Base-by-base conservation (phyloP, 1,140 invertebrate genomes). In the Diachasmimorpha longicaudata region DNA sequence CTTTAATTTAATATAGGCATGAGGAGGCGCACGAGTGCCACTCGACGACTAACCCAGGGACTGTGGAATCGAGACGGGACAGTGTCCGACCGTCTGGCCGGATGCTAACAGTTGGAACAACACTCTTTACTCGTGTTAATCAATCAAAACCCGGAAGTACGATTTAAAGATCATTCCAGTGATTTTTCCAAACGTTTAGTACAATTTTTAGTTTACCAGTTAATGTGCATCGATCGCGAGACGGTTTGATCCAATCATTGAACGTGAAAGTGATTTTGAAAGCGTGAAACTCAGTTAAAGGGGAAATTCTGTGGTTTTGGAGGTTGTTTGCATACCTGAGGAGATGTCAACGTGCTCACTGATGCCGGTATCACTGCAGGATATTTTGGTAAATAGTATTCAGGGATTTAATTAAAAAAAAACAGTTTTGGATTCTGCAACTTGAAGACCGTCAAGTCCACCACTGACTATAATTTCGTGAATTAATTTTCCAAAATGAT, bases 291-390 rank as follows among this genome's bases (percentile, higher is more conserved):
- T 39, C 52, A 73, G 14, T 63, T 63, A 14, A 25, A 25, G 58
- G 19, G 58, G n/a, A 21, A 55, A 55, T 8, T 36, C 1, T 10
- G 19, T 39, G 25, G 19, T 19, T 70, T 75, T 70, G 2, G 19
- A 9, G 23, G 21, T 63, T 46, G 52, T 76, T 44, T 21, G 23
- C 37, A 55, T 48, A 63, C 31, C 25, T 10, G 9, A 48, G 72
- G 79, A 77, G 72, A 88, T 88, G 86, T 85, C 86, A 80, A 87
- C 84, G 78, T 89, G 87, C 79, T 88, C 86, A 76, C 83, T 88
- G 80, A 89, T 88, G 86, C 87, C 87, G 75, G 87, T 89, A 37
- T 89, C 87, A 21, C 82, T 89, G 80, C 86, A 86, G 82, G 87
- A 89, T 81, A 89, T 89, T 82, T 77, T 89, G 87, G 87, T 89